Base-by-base conservation (phyloP, 2,888 invertebrate species). In the Ophion costatus region DNA sequence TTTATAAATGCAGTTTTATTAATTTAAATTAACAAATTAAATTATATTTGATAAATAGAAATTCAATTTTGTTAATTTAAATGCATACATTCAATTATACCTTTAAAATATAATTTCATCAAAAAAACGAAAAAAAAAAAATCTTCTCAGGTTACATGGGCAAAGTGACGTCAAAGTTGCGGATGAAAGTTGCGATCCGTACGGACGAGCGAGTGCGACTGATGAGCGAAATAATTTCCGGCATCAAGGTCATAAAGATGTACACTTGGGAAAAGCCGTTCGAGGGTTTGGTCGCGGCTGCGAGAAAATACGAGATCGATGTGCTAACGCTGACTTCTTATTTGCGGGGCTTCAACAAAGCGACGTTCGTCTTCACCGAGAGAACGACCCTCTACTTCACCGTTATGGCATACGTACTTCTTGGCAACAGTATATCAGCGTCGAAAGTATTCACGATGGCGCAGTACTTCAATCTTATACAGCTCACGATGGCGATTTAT, bases 241-340 rank as follows among this genome's bases (percentile, higher is more conserved):
- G 97, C 0, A 97, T 98, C 89, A 95, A 96, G 90, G 97, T 97
- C 0, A 97, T 98, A 88, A 98, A 98, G 94, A 97, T 98, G 97
- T 98, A 97, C 89, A 96, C 97, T 1, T 98, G 98, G 96, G 98
- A 98, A 91, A 96, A 95, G 86, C 96, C 97, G 0, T 98, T 97
- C 89, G 95, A 96, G 77, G 95, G 95, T 80, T 93, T 97, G 0
- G 96, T 97, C 2, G 95, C 95, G 73, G 93, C 95, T 78, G 94
- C 97, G 10, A 94, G 97, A 92, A 96, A 95, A 97, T 97, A 95
- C 81, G 98, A 98, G 94, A 95, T 97, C n/a, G 94, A 95, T 84
- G 95, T 95, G 74, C 95, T 97, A 78, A 94, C 95, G 87, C 94
- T 95, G 80, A 96, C 96, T 7, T 96, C 96, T 0, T 96, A 96